A percentile compares a stretch with the other conserved stretches of the same genome.
Evolutionary conservation across 2,113 vertebrate genomes (phyloP).

Genomic region (Abramis brama): DNA sequence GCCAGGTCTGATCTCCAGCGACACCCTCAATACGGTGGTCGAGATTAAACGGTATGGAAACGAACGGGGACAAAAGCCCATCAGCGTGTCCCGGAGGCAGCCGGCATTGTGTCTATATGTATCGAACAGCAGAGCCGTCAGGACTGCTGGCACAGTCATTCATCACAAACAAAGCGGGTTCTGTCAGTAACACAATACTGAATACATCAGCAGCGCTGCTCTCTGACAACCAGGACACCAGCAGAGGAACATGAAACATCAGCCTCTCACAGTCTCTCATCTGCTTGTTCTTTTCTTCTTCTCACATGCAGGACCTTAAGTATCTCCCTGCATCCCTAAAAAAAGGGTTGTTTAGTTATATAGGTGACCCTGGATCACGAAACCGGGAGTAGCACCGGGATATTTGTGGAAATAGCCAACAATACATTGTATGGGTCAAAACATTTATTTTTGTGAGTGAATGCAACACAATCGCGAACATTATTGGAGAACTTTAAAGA

Average conservation of each 20-base stretch:
- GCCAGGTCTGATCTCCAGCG: conserved; percentile 62
- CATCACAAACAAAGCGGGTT: conserved; percentile 80
- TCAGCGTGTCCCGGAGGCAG: conserved; percentile 78
- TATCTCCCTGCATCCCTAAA: background rate
- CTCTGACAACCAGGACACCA: conserved; percentile 78
- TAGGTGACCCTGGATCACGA: background rate
- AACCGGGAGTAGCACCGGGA: too few relatives aligned
- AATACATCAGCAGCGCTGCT: conserved; percentile 63
- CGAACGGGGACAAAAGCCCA: conserved; percentile 76
- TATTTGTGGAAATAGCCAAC: too few relatives aligned
- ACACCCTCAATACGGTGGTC: conserved; percentile 69
- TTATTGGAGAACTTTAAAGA: too few relatives aligned
- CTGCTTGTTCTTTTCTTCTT: background rate
- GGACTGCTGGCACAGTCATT: conserved; percentile 79
- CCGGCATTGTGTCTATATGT: conserved; percentile 81
- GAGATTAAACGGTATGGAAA: conserved; percentile 77
- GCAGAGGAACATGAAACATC: conserved; percentile 63
- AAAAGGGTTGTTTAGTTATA: background rate
- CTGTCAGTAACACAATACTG: conserved; percentile 76
- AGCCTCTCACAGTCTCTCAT: background rate
- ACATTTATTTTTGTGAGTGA: too few relatives aligned
- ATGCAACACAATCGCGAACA: too few relatives aligned
- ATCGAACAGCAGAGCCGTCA: conserved; percentile 81
- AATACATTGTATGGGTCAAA: too few relatives aligned
- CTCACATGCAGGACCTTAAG: background rate